Conservation (phyloP, 1,140 invertebrate genomes). For the Megathymus violae region DNA sequence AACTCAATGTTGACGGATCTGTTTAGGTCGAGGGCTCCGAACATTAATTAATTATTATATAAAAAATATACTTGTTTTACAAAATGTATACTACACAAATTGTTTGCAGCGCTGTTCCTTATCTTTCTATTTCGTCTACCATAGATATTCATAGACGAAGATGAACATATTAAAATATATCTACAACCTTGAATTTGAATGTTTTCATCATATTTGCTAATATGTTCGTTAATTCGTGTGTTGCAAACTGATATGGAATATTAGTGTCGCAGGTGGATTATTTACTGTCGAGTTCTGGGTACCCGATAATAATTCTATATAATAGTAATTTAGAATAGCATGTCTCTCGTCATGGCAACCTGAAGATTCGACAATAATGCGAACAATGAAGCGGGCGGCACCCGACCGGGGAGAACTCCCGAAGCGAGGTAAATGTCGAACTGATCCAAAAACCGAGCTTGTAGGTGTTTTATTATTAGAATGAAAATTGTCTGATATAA, state of each 20-base stretch:
- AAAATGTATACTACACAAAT: too few species aligned
- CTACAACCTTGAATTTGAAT: too few species aligned
- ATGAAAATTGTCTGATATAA: too few species aligned
- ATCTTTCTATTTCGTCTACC: too few species aligned
- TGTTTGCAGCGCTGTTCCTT: too few species aligned
- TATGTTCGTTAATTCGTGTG: too few species aligned
- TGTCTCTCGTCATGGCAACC: constrained; percentile 58
- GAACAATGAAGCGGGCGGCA: constrained; percentile 14
- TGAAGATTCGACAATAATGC: constrained; percentile 47
- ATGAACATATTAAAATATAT: too few species aligned
- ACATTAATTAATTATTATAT: too few species aligned
- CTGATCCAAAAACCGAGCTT: neutral
- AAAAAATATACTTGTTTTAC: too few species aligned
- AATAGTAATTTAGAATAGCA: constrained; percentile 36
- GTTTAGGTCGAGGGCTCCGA: constrained; percentile 9
- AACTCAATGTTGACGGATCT: constrained; percentile 21
- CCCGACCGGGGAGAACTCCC: neutral
- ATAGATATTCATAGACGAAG: too few species aligned
- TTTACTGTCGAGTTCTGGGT: constrained; percentile 30
- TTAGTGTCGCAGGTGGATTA: constrained; percentile 31
- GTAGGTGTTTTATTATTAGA: too few species aligned
- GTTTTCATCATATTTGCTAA: too few species aligned
- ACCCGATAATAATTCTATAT: constrained; percentile 23
- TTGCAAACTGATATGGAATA: neutral
- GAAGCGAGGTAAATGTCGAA: constrained; percentile 25